Evolutionary conservation across 1,140 invertebrate genomes (phyloP), one percentile per base, ranked within the genome.

Genomic region (Drosophila prosaltans): DNA sequence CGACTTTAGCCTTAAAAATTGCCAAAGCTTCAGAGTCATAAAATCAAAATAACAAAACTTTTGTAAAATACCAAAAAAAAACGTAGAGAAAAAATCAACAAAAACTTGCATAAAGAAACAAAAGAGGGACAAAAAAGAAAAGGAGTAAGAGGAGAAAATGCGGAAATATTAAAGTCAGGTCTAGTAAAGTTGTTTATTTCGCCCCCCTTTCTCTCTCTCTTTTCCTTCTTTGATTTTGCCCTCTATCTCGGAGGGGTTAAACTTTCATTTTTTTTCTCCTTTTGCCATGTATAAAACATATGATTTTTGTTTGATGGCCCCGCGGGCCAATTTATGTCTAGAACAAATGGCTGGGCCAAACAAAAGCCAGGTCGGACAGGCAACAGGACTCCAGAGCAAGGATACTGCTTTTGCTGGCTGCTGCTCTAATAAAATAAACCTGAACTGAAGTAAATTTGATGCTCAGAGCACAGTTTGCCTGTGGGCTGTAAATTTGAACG

Each of bases 301-400:
- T 88, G 83, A 88, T 89, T 89, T 89, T 88, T 88, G 83, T 68
- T 77, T 80, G 76, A 86, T 83, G 83, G 80, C 68, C 84, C 83
- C 77, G 80, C 83, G 83, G 83, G 83, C 80, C 80, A 88, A 88
- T 88, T 88, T 88, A 78, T 83, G 83, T 88, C 76, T 80, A 89
- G 80, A 74, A 74, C 77, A 88, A 83, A 88, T 83, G 80, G 80
- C 73, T 76, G 69, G 63, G 45, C 45, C 64, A 70, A 59, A 65
- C 66, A 72, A 68, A 73, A 65, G 65, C 28, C 24, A 61, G 36
- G 16, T 16, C 16, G 55, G 28, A 0, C 28, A 30, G 28, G 28
- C 41, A 39, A 28, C 36, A 54, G 61, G 39, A 39, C 36, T 36
- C n/a, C 24, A 55, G 10, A 41, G 16, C 39, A 32, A 26, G 26